phyloP scores from a whole-genome alignment of 92 coral and sea anemone genomes.

The Epizoanthus stellaris region DNA sequence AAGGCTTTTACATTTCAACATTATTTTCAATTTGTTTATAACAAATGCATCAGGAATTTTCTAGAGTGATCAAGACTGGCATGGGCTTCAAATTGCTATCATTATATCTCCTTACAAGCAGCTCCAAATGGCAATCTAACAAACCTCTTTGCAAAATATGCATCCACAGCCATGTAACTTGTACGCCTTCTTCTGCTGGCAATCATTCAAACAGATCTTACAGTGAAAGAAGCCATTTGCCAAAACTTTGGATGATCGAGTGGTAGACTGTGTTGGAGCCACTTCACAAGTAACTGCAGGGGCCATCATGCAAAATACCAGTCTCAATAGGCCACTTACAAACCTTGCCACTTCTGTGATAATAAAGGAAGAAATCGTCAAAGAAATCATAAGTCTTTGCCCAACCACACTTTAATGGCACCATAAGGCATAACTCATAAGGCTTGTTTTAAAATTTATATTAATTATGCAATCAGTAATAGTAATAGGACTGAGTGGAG shows the following conservation, averaged over 20 bases:
- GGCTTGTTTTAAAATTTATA: too few relatives aligned
- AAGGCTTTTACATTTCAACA: too few relatives aligned
- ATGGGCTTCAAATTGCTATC: too few relatives aligned
- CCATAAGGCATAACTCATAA: too few relatives aligned
- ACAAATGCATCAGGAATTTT: too few relatives aligned
- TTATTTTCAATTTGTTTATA: too few relatives aligned
- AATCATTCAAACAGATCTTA: constrained; percentile 78
- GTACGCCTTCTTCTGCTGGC: constrained; percentile 66
- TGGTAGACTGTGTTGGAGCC: neutral
- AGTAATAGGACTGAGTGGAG: too few relatives aligned
- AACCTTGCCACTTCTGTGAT: constrained; percentile 13
- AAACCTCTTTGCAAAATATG: constrained; percentile 82
- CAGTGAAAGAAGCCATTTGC: constrained; percentile 54
- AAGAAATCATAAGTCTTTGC: neutral
- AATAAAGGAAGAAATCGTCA: neutral
- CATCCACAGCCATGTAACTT: constrained; percentile 69
- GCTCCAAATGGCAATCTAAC: neutral
- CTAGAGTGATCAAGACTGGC: too few relatives aligned
- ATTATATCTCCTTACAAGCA: too few relatives aligned
- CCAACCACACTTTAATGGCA: too few relatives aligned
- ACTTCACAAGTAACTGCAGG: constrained; percentile 34
- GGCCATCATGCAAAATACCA: constrained; percentile 15
- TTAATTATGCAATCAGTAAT: too few relatives aligned
- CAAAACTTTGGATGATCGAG: constrained; percentile 13
- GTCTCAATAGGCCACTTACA: neutral